Percentiles rank a stretch among this genome's conserved stretches.
These are phyloP conservation scores for Pogonus chalceus DNA, from an alignment of 1,140 invertebrate species.

Conservation along the genomic window DNA sequence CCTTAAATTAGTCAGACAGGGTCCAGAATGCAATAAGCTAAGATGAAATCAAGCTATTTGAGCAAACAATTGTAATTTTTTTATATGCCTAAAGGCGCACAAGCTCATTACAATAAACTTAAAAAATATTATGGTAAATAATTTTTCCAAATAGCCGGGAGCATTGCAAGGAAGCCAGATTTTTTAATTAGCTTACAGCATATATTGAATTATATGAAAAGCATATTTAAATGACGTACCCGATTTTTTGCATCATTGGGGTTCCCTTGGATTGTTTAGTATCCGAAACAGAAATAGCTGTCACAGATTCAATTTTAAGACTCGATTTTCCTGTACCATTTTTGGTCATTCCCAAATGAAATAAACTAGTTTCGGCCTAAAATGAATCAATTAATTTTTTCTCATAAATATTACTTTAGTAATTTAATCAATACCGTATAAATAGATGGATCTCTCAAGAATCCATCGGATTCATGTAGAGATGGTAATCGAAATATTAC, in stretches of 20 bases:
- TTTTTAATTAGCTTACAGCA: too few relatives aligned
- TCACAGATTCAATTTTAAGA: constrained; percentile 39
- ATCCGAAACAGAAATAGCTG: constrained; percentile 37
- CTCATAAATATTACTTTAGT: not conserved
- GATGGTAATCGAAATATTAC: constrained; percentile 70
- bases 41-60: too few relatives aligned
- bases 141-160: too few relatives aligned
- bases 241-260: constrained; percentile 45
- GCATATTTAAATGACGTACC: too few relatives aligned
- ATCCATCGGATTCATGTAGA: constrained; percentile 52
- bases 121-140: too few relatives aligned
- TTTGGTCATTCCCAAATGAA: constrained; percentile 45
- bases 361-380: constrained; percentile 47
- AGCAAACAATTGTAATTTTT: too few relatives aligned
- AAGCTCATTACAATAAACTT: too few relatives aligned
- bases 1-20: too few relatives aligned
- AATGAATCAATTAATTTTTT: constrained; percentile 11
- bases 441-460: constrained; percentile 47
- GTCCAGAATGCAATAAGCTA: too few relatives aligned
- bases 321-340: constrained; percentile 37
- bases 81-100: too few relatives aligned
- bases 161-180: not conserved
- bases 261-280: constrained; percentile 37
- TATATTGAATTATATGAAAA: too few relatives aligned
- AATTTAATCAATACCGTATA: constrained; percentile 45